Conservation (phyloP, 1,140 invertebrate species). For the Eulimnadia texana region DNA sequence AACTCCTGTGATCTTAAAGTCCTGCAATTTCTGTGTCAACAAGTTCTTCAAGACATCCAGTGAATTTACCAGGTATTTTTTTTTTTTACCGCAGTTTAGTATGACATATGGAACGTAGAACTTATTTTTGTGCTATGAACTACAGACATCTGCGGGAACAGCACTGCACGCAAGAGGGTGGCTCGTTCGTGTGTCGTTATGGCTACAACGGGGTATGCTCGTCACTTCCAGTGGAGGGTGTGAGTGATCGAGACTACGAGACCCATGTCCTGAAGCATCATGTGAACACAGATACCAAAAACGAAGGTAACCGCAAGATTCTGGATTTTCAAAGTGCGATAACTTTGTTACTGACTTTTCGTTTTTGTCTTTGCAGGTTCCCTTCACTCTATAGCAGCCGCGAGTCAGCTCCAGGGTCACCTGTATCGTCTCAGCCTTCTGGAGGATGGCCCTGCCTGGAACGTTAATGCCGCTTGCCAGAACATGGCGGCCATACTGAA, state of each 20-base stretch:
- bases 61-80: slow-evolving; percentile 21
- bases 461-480: slow-evolving; percentile 52
- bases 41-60: slow-evolving; percentile 22
- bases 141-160: slow-evolving; percentile 58
- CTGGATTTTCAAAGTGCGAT: neutral
- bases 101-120: neutral
- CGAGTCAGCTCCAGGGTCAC: slow-evolving; percentile 6
- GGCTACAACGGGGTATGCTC: slow-evolving; percentile 74
- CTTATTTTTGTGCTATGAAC: slow-evolving; percentile 18
- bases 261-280: slow-evolving; percentile 70
- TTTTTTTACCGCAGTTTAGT: neutral
- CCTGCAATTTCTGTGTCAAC: slow-evolving; percentile 17
- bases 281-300: slow-evolving; percentile 25
- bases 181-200: slow-evolving; percentile 76
- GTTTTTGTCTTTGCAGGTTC: neutral
- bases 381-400: neutral
- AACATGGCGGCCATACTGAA: slow-evolving; percentile 93
- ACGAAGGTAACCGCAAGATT: slow-evolving; percentile 23
- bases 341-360: neutral
- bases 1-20: neutral
- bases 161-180: slow-evolving; percentile 74
- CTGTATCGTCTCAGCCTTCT: slow-evolving; percentile 26
- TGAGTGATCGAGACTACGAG: slow-evolving; percentile 75
- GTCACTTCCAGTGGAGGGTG: slow-evolving; percentile 71
- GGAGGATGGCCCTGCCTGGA: slow-evolving; percentile 34